Percentiles rank a stretch among this genome's conserved stretches.
phyloP scores from a whole-genome alignment of 2,888 invertebrate species.

The Disparrhopalites patrizii region DNA sequence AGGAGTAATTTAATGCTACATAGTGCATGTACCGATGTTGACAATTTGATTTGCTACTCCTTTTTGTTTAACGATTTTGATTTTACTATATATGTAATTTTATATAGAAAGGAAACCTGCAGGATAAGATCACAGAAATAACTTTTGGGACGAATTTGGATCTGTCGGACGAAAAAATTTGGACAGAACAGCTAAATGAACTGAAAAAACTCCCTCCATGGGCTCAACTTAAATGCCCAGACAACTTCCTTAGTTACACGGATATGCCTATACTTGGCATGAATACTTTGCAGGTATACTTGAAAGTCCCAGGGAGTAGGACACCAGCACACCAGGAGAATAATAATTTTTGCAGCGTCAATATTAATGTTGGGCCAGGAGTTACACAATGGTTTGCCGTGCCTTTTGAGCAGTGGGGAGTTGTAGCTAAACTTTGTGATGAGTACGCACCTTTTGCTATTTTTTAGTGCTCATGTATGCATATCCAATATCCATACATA shows the following conservation, averaged over 20 bases:
- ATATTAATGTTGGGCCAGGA: slow-evolving; percentile 60
- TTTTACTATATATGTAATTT: background rate
- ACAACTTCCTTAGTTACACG: background rate
- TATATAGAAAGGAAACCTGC: background rate
- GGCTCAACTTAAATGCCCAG: background rate
- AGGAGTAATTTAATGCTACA: too few species aligned
- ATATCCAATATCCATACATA: background rate
- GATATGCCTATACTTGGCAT: slow-evolving; percentile 52
- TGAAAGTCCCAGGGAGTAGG: slow-evolving; percentile 52
- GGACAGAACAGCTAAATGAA: slow-evolving; percentile 5
- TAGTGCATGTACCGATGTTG: too few species aligned
- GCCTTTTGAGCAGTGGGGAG: slow-evolving; percentile 57
- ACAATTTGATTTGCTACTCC: too few species aligned
- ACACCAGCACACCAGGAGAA: slow-evolving; percentile 57
- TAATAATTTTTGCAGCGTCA: slow-evolving; percentile 57
- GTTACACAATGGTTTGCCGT: slow-evolving; percentile 61
- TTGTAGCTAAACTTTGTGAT: slow-evolving; percentile 55
- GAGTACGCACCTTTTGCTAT: slow-evolving; percentile 50
- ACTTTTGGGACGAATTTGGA: slow-evolving; percentile 17
- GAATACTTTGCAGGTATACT: slow-evolving; percentile 59
- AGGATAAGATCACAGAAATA: background rate
- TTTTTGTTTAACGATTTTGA: background rate
- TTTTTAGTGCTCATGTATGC: background rate
- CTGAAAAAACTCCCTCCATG: slow-evolving; percentile 2
- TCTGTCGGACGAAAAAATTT: background rate